These are phyloP conservation scores for Yponomeuta evonymella DNA, from an alignment of 2,888 invertebrate genomes.

Conservation along the genomic window DNA sequence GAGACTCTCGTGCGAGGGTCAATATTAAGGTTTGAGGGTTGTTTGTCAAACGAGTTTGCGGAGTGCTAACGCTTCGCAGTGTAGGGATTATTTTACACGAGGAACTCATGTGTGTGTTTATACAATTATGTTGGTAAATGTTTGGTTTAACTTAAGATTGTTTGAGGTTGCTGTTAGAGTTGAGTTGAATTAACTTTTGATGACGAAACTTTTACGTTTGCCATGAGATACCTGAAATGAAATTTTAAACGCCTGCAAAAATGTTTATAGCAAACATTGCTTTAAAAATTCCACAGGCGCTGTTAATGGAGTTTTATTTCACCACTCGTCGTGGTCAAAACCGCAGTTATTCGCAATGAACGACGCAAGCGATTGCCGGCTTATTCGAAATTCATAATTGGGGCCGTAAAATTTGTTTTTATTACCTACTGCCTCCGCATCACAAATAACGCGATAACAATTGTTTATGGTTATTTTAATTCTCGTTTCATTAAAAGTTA, in stretches of 20 bases:
- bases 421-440: not conserved
- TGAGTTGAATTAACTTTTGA: not conserved
- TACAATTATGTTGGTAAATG: not conserved
- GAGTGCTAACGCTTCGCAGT: slow-evolving; percentile 35
- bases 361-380: slow-evolving; percentile 8
- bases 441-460: not conserved
- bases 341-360: slow-evolving; percentile 5
- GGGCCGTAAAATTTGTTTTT: slow-evolving; percentile 8
- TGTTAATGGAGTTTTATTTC: not conserved
- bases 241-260: slow-evolving; percentile 2
- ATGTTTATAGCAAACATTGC: slow-evolving; percentile 9
- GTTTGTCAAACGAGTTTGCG: slow-evolving; percentile 37
- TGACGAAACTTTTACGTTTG: not conserved
- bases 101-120: slow-evolving; percentile 9
- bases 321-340: not conserved
- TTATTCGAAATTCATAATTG: slow-evolving; percentile 9
- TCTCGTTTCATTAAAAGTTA: not conserved
- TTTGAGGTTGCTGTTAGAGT: not conserved
- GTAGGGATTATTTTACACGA: slow-evolving; percentile 4
- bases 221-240: not conserved
- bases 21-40: slow-evolving; percentile 23
- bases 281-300: slow-evolving; percentile 19
- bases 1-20: slow-evolving; percentile 24
- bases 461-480: slow-evolving; percentile 4
- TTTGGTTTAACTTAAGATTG: slow-evolving; percentile 4